A percentile compares a stretch with the other conserved stretches of the same genome.
Evolutionary conservation across 2,797 vertebrate genomes (phyloP).

Genomic region (Jordanella pulchra): DNA sequence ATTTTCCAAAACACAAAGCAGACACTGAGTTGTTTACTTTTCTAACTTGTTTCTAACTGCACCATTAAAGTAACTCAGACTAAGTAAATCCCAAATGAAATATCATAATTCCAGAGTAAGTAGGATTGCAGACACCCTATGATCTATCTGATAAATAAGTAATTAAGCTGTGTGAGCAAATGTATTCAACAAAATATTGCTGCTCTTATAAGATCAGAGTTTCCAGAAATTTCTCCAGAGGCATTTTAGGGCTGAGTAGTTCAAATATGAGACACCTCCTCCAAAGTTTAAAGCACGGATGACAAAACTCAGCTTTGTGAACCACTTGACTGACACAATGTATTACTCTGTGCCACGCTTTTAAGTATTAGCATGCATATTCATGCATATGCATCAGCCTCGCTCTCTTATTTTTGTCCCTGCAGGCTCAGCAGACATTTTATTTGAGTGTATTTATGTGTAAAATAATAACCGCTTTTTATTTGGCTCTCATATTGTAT

Average conservation of each 20-base stretch:
- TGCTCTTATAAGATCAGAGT: conserved; percentile 6
- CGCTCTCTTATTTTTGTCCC: conserved; percentile 39
- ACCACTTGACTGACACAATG: conserved; percentile 59
- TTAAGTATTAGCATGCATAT: conserved; percentile 61
- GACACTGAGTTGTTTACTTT: conserved; percentile 59
- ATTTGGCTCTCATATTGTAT: conserved; percentile 37
- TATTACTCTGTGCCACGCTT: conserved; percentile 55
- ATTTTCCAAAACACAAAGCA: conserved; percentile 8
- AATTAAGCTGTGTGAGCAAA: conserved; percentile 24
- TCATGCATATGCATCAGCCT: conserved; percentile 58
- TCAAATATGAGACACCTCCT: conserved; percentile 51
- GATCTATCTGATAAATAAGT: conserved; percentile 50
- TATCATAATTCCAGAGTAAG: conserved; percentile 30
- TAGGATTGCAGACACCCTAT: conserved; percentile 26
- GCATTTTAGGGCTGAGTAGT: conserved; percentile 25
- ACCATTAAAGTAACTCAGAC: conserved; percentile 46
- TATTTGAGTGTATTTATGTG: conserved; percentile 51
- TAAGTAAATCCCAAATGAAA: conserved; percentile 39
- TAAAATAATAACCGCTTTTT: conserved; percentile 48
- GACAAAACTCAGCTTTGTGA: conserved; percentile 65
- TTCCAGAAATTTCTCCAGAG: conserved; percentile 31
- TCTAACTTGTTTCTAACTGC: conserved; percentile 17
- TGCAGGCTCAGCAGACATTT: conserved; percentile 31
- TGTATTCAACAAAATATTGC: conserved; percentile 23
- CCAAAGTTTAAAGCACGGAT: conserved; percentile 51